Evolutionary conservation across 1,140 invertebrate species (phyloP).

Genomic region (Brachionus sp.): DNA sequence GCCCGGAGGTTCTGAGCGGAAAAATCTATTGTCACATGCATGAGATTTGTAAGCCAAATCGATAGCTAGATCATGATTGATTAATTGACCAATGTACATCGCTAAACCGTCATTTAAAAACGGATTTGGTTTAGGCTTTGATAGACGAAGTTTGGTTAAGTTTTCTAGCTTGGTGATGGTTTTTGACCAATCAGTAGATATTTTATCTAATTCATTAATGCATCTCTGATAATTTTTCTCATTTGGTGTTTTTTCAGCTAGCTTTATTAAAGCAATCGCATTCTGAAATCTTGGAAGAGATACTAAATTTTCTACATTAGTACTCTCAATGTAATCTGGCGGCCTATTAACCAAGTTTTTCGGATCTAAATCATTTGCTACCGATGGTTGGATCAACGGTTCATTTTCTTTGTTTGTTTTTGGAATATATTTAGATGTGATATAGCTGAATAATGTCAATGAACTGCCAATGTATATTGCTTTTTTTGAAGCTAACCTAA

Average conservation of each 20-base stretch:
- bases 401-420: background rate
- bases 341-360: background rate
- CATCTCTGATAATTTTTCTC: background rate
- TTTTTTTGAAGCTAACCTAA: background rate
- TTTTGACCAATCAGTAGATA: background rate
- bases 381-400: background rate
- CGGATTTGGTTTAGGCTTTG: background rate
- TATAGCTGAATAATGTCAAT: background rate
- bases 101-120: slow-evolving; percentile 36
- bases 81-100: slow-evolving; percentile 10
- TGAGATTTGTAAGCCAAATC: background rate
- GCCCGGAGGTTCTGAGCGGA: slow-evolving; percentile 5
- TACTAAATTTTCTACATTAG: slow-evolving; percentile 21
- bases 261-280: background rate
- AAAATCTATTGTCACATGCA: slow-evolving; percentile 27
- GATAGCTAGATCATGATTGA: background rate
- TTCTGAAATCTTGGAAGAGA: slow-evolving; percentile 36
- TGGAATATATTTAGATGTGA: background rate
- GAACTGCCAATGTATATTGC: background rate
- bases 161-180: background rate
- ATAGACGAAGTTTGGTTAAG: background rate
- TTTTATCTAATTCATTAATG: slow-evolving; percentile 19
- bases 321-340: background rate
- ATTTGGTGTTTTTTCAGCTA: background rate
- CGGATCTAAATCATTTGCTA: background rate